Conservation (phyloP, 2,113 vertebrate species). For the Mus musculus region DNA sequence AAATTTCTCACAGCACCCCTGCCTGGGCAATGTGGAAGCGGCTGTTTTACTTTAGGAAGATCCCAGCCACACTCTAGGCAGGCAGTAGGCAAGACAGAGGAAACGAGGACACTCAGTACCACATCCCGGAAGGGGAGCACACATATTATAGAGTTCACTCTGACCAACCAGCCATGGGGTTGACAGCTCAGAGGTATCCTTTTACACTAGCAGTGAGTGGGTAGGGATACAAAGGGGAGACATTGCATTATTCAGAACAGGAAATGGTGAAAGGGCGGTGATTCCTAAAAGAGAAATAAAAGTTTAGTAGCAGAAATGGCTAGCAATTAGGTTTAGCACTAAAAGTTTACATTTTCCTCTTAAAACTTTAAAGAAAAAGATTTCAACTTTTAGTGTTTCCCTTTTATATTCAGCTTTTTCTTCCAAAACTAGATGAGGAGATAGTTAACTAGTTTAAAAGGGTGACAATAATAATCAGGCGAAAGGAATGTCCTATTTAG, state of each 20-base stretch:
- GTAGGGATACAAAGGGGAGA: neutral
- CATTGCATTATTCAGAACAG: neutral
- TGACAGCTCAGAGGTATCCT: neutral
- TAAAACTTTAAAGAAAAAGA: conserved; percentile 7
- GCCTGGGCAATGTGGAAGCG: neutral
- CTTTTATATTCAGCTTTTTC: neutral
- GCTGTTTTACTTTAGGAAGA: neutral
- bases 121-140: neutral
- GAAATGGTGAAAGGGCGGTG: neutral
- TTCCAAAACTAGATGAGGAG: neutral
- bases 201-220: neutral
- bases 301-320: conserved; percentile 1
- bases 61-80: neutral
- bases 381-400: neutral
- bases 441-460: conserved; percentile 18
- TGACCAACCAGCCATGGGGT: neutral
- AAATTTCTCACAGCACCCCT: neutral
- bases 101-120: neutral
- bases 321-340: conserved; percentile 25
- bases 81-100: neutral
- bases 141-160: conserved; percentile 18
- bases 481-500: neutral
- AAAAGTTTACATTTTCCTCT: neutral
- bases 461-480: neutral
- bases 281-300: neutral